Evolutionary conservation across 2,888 invertebrate genomes (phyloP).

Genomic region (Suillia variegata): DNA sequence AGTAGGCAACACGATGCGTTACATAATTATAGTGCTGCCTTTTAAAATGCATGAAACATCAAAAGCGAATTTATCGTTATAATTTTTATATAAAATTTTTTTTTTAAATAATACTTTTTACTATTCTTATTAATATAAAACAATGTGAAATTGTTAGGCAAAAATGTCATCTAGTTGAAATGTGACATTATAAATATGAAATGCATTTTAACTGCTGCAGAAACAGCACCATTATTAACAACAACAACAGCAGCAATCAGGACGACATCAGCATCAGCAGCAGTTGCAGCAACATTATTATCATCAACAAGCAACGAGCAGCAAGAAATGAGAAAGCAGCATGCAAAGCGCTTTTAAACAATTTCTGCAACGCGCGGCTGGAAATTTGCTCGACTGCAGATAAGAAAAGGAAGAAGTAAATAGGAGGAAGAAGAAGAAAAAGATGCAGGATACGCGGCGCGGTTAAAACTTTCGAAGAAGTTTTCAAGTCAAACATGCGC

Average conservation of each 20-base stretch:
- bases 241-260: background rate
- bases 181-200: no score
- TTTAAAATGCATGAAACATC: conserved; percentile 12
- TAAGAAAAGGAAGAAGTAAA: background rate
- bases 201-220: no score
- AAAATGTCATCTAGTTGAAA: no score
- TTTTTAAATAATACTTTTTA: no score
- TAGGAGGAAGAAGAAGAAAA: background rate
- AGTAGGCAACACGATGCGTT: no score
- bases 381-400: background rate
- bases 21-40: no score
- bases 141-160: no score
- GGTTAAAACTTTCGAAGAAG: background rate
- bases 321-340: background rate
- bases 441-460: no score
- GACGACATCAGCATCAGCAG: background rate
- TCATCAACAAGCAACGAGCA: background rate
- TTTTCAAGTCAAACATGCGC: conserved; percentile 29
- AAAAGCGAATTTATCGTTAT: no score
- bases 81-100: no score
- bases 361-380: background rate
- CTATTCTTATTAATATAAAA: no score
- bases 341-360: background rate
- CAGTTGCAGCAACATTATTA: background rate
- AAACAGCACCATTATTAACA: background rate